These are phyloP conservation scores for Dinothrombium tinctorium DNA, from an alignment of 1,140 invertebrate species.

Conservation along the genomic window DNA sequence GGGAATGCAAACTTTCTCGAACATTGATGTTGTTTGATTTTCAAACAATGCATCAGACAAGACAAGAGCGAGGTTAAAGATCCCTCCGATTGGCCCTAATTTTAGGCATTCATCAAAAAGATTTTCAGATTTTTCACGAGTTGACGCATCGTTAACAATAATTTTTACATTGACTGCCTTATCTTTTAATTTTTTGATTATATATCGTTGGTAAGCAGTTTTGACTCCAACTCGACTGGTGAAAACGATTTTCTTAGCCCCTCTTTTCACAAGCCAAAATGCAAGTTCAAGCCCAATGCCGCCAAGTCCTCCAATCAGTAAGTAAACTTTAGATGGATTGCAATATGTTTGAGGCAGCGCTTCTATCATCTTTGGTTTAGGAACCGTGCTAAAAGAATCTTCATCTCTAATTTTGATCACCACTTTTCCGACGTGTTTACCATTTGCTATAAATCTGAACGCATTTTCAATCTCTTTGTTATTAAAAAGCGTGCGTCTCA, in stretches of 20 bases:
- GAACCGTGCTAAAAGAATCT: too few species aligned
- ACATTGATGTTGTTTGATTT: constrained; percentile 54
- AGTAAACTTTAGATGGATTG: constrained; percentile 59
- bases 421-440: constrained; percentile 92
- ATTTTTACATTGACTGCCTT: constrained; percentile 44
- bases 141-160: constrained; percentile 38
- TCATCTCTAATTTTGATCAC: constrained; percentile 19
- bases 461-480: constrained; percentile 72
- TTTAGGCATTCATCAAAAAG: constrained; percentile 28
- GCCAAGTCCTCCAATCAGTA: constrained; percentile 68
- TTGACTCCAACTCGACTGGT: constrained; percentile 63
- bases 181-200: constrained; percentile 22
- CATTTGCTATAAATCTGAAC: constrained; percentile 84
- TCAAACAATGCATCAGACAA: constrained; percentile 5
- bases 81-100: constrained; percentile 58
- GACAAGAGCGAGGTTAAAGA: constrained; percentile 63
- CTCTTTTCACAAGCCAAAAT: constrained; percentile 62
- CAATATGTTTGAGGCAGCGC: constrained; percentile 64
- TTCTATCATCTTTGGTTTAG: constrained; percentile 32
- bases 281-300: constrained; percentile 80
- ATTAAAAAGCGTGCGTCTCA: constrained; percentile 52
- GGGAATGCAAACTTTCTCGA: constrained; percentile 33
- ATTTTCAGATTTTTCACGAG: constrained; percentile 35
- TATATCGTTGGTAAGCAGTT: constrained; percentile 51
- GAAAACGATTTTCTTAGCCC: constrained; percentile 54